phyloP scores from a whole-genome alignment of 1,140 invertebrate genomes.

The Penaeus chinensis region DNA sequence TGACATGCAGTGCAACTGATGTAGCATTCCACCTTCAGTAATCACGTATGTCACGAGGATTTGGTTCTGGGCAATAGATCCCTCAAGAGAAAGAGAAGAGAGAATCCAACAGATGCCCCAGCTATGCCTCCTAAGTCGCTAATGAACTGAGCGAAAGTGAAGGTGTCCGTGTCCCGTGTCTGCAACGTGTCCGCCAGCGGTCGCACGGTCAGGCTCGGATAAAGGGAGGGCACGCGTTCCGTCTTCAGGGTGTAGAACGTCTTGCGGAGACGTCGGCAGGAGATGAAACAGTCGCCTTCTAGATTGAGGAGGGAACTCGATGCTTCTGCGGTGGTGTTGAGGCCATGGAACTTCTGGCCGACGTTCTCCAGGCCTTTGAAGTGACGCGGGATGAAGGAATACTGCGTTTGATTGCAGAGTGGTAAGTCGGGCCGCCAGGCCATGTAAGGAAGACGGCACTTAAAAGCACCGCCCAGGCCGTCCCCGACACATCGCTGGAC shows the following conservation, averaged over 20 bases:
- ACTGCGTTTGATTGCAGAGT: neutral
- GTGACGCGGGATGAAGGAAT: neutral
- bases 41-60: too few relatives aligned
- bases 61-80: too few relatives aligned
- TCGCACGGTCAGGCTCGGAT: too few relatives aligned
- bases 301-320: neutral
- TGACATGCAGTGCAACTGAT: too few relatives aligned
- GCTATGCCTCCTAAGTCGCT: too few relatives aligned
- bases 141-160: too few relatives aligned
- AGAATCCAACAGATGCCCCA: too few relatives aligned
- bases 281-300: neutral
- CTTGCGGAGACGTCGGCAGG: neutral
- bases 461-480: neutral
- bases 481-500: neutral
- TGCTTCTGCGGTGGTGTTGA: neutral
- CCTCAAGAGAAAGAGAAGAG: too few relatives aligned
- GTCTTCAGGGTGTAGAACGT: neutral
- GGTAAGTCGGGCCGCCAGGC: neutral
- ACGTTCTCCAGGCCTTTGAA: constrained; percentile 11
- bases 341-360: neutral
- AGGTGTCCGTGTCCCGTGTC: too few relatives aligned
- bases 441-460: constrained; percentile 15
- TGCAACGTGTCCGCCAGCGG: too few relatives aligned
- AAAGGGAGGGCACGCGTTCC: too few relatives aligned
- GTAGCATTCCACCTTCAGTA: too few relatives aligned